A percentile compares a stretch with the other conserved stretches of the same genome.
These are phyloP conservation scores for Julus scanicus DNA, from an alignment of 2,888 invertebrate genomes.

Conservation along the genomic window DNA sequence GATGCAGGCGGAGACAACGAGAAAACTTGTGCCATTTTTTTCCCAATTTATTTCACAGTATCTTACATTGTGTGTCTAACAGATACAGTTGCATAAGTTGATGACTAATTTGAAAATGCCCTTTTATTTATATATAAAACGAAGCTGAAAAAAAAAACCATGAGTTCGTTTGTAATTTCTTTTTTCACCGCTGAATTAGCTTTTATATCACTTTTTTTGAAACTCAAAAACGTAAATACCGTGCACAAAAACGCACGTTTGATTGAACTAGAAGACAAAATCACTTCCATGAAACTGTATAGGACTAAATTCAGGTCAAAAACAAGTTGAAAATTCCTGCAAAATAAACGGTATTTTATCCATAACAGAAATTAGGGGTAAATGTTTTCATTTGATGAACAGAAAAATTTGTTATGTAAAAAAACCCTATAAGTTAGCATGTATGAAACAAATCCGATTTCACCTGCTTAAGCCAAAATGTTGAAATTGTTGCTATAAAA, in stretches of 20 bases:
- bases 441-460: not conserved
- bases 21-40: slow-evolving; percentile 54
- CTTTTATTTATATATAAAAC: slow-evolving; percentile 18
- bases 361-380: not conserved
- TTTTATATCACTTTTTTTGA: not conserved
- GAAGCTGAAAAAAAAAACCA: slow-evolving; percentile 22
- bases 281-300: not conserved
- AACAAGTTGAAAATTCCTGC: not conserved
- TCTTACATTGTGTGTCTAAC: slow-evolving; percentile 55
- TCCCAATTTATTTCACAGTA: slow-evolving; percentile 56
- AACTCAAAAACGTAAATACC: not conserved
- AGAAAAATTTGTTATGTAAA: not conserved
- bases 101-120: slow-evolving; percentile 53
- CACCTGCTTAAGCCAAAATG: not conserved
- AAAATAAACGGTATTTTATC: not conserved
- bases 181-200: not conserved
- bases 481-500: not conserved
- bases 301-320: not conserved
- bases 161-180: slow-evolving; percentile 10
- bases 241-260: not conserved
- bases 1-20: slow-evolving; percentile 20
- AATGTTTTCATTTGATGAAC: not conserved
- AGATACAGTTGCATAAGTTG: slow-evolving; percentile 55
- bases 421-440: not conserved
- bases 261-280: slow-evolving; percentile 27